These are phyloP conservation scores for Corythornis cristatus DNA, from an alignment of 2,113 vertebrate species.

Conservation along the genomic window DNA sequence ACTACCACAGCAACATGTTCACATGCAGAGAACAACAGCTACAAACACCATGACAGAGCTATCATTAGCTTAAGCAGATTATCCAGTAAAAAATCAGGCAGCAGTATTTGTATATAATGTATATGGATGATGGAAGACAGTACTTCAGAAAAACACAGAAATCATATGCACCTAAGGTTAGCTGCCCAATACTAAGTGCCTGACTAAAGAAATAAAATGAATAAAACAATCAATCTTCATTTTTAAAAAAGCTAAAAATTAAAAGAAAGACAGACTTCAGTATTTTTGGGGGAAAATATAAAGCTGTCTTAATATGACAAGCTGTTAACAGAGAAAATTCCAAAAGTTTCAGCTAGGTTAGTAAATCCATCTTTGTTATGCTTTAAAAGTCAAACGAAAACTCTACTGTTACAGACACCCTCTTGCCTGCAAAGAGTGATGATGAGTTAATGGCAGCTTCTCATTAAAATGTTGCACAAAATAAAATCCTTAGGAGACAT, in stretches of 20 bases:
- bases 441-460: not conserved
- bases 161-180: not conserved
- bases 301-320: not conserved
- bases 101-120: not conserved
- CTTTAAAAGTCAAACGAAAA: not conserved
- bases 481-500: not conserved
- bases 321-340: not conserved
- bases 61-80: not conserved
- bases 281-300: not conserved
- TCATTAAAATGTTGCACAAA: not conserved
- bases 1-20: not conserved
- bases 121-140: not conserved
- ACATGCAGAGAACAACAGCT: not conserved
- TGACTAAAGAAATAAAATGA: not conserved
- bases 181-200: not conserved
- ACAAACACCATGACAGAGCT: not conserved
- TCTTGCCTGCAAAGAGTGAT: not conserved
- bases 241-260: not conserved
- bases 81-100: not conserved
- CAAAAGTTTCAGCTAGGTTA: not conserved
- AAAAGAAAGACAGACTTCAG: not conserved
- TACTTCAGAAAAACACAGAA: not conserved
- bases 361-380: not conserved
- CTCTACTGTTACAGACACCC: not conserved
- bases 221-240: no score